Conservation (phyloP, 2,113 vertebrate genomes). For the Gulo gulo region DNA sequence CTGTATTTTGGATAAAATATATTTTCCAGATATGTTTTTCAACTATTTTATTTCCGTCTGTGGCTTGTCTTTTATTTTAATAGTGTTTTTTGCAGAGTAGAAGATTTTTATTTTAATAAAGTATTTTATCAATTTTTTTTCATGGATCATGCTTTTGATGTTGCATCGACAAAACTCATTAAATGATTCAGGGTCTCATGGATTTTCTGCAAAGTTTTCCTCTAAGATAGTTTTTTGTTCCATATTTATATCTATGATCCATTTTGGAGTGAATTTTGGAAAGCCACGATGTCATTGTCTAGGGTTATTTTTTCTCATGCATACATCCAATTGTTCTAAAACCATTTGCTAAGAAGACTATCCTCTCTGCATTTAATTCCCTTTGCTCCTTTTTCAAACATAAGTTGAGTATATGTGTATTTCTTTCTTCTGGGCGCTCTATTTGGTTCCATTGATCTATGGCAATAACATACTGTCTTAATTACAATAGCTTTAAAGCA, state of each 20-base stretch:
- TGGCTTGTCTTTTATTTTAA: not conserved
- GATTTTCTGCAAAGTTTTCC: not conserved
- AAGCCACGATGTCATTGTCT: not conserved
- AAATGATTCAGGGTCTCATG: not conserved
- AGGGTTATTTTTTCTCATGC: not conserved
- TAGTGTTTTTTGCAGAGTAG: not conserved
- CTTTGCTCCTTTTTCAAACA: not conserved
- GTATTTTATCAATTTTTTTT: not conserved
- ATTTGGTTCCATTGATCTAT: not conserved
- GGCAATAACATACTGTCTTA: not conserved
- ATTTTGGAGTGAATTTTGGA: not conserved
- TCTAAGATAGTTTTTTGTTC: not conserved
- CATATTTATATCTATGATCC: not conserved
- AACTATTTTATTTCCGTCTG: not conserved
- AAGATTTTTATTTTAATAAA: not conserved
- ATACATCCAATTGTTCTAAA: not conserved
- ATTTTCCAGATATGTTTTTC: not conserved
- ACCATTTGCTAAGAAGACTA: not conserved
- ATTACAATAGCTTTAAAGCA: not conserved
- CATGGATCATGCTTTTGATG: not conserved
- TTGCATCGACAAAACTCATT: not conserved
- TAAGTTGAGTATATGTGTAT: not conserved
- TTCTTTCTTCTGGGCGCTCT: not conserved
- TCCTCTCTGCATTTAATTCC: not conserved
- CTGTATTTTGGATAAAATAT: not conserved